Evolutionary conservation across 2,888 invertebrate genomes (phyloP).

Genomic region (Tenthredo scrophulariae): DNA sequence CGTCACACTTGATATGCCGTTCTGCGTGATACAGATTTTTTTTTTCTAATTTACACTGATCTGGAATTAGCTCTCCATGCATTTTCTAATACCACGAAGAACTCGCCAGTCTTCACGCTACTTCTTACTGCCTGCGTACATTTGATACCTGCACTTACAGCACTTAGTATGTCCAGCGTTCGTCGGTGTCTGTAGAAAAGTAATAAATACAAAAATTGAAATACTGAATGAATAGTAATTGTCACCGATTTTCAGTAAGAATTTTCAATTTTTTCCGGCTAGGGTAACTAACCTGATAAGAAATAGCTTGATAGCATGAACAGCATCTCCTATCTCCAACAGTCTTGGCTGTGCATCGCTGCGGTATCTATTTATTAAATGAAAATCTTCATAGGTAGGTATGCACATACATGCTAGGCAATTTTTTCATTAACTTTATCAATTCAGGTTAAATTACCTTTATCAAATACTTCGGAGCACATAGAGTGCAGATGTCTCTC

Average conservation of each 20-base stretch:
- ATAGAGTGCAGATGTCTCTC: slow-evolving; percentile 31
- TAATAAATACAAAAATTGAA: background rate
- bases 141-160: slow-evolving; percentile 10
- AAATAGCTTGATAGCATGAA: slow-evolving; percentile 16
- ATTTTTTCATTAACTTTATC: background rate
- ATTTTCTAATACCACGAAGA: background rate
- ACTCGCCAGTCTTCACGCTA: background rate
- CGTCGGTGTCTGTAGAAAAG: background rate
- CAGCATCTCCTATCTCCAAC: slow-evolving; percentile 23
- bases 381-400: background rate
- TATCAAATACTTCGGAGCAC: slow-evolving; percentile 35
- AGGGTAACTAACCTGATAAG: slow-evolving; percentile 1
- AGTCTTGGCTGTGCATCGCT: slow-evolving; percentile 21
- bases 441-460: slow-evolving; percentile 8
- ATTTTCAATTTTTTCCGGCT: background rate
- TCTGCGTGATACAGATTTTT: background rate
- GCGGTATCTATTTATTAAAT: slow-evolving; percentile 23
- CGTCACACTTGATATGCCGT: too few relatives aligned
- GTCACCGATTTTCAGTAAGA: background rate
- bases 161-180: background rate
- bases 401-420: background rate
- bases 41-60: background rate
- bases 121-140: background rate
- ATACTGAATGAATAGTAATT: background rate
- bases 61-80: background rate